A percentile compares a stretch with the other conserved stretches of the same genome.
Evolutionary conservation across 2,888 invertebrate genomes (phyloP).

Genomic region (Agonopterix subpropinquella): DNA sequence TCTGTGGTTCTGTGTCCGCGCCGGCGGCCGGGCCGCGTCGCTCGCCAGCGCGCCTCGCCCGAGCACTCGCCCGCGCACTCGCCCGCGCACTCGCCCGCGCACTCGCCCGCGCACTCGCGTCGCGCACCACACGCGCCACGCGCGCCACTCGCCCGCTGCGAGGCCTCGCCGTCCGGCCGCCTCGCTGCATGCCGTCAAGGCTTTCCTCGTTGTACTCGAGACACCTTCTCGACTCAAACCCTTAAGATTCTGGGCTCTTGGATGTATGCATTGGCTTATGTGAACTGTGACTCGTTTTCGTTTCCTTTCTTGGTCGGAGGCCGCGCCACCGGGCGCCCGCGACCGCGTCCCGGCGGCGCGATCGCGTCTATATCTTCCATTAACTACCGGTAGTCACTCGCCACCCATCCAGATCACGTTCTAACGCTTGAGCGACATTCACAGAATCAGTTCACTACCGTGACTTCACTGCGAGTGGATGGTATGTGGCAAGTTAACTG

Average conservation of each 20-base stretch:
- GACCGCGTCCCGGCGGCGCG: conserved; percentile 56
- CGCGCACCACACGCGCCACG: conserved; percentile 19
- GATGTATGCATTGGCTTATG: conserved; percentile 76
- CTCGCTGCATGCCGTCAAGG: conserved; percentile 71
- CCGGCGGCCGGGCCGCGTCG: conserved; percentile 42
- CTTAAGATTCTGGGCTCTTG: conserved; percentile 76
- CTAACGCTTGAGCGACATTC: conserved; percentile 29
- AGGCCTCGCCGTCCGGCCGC: conserved; percentile 50
- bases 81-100: too few relatives aligned
- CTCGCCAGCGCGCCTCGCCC: conserved; percentile 15
- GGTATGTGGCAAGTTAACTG: conserved; percentile 20
- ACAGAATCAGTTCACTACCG: conserved; percentile 24
- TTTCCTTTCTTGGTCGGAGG: conserved; percentile 72
- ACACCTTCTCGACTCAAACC: conserved; percentile 69
- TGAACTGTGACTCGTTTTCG: conserved; percentile 76
- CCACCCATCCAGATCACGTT: conserved; percentile 18
- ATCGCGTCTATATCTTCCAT: conserved; percentile 68
- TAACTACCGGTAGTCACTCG: conserved; percentile 1
- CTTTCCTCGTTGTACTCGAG: conserved; percentile 71
- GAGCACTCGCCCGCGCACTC: too few relatives aligned
- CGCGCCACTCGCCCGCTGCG: conserved; percentile 14
- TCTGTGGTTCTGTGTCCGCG: conserved; percentile 73
- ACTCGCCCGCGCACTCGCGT: conserved; percentile 7
- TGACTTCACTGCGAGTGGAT: conserved; percentile 21
- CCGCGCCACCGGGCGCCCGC: conserved; percentile 49